Percentiles rank a stretch among this genome's conserved stretches.
Conservation (phyloP, 2,113 vertebrate genomes). For the Heteronetta atricapilla region DNA sequence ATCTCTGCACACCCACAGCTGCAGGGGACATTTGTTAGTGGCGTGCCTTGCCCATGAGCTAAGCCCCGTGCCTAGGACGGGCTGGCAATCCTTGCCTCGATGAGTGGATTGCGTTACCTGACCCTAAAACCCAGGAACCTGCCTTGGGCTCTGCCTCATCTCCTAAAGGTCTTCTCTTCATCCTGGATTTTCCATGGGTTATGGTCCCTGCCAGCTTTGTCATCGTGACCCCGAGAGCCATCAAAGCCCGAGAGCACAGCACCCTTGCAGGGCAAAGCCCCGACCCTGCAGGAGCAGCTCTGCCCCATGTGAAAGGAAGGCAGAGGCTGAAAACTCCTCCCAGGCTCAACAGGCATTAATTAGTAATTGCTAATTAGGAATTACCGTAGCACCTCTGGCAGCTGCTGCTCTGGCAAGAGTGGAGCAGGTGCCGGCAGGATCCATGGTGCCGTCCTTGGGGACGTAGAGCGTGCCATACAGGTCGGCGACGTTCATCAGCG, state of each 20-base stretch:
- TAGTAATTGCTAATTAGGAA: neutral
- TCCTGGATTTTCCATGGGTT: fast-evolving
- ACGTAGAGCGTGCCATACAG: slow-evolving; percentile 94
- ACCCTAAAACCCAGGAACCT: neutral
- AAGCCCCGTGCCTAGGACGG: neutral
- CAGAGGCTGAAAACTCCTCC: neutral
- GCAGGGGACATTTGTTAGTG: neutral
- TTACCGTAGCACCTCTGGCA: slow-evolving; percentile 87
- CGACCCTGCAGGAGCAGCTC: neutral
- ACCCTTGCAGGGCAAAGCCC: neutral
- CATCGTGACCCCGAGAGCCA: neutral
- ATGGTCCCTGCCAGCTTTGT: neutral
- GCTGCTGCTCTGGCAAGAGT: slow-evolving; percentile 87
- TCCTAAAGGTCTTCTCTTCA: neutral
- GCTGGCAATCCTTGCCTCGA: neutral
- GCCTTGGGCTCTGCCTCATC: neutral
- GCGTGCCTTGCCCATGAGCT: neutral
- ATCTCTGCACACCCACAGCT: neutral
- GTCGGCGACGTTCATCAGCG: slow-evolving; percentile 91
- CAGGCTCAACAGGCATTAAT: neutral
- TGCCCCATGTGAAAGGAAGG: neutral
- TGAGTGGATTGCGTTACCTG: neutral
- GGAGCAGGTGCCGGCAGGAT: slow-evolving; percentile 93
- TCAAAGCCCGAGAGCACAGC: neutral
- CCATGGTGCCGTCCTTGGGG: slow-evolving; percentile 95